phyloP scores from a whole-genome alignment of 2,797 vertebrate genomes.

The Champsocephalus gunnari region DNA sequence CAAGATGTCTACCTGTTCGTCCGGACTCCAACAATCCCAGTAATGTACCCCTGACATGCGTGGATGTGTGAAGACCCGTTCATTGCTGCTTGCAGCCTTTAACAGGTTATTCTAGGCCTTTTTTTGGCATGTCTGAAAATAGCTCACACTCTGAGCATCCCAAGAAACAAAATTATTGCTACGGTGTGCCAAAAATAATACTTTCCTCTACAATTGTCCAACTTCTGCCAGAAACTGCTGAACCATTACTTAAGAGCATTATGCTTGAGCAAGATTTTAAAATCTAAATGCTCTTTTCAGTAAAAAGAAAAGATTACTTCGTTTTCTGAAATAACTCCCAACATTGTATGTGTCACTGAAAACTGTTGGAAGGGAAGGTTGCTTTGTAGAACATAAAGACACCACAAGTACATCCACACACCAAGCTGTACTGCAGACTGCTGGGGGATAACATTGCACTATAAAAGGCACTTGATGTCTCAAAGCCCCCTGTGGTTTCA shows the following conservation, averaged over 20 bases:
- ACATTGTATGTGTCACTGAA: constrained; percentile 46
- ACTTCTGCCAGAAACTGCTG: constrained; percentile 62
- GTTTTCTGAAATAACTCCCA: constrained; percentile 27
- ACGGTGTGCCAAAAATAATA: constrained; percentile 25
- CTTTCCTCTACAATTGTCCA: constrained; percentile 40
- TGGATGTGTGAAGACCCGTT: too few relatives aligned
- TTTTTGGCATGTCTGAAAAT: constrained; percentile 15
- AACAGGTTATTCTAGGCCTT: constrained; percentile 8
- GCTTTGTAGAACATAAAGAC: constrained; percentile 48
- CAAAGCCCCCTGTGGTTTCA: constrained; percentile 36
- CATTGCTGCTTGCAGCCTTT: background rate
- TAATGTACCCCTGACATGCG: too few relatives aligned
- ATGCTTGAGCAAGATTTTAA: constrained; percentile 35
- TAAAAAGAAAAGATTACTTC: constrained; percentile 42
- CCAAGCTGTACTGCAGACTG: constrained; percentile 9
- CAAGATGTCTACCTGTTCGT: too few relatives aligned
- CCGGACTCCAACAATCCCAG: too few relatives aligned
- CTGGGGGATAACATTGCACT: constrained; percentile 43
- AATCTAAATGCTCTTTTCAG: constrained; percentile 43
- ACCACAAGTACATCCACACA: constrained; percentile 21
- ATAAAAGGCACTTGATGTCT: constrained; percentile 42
- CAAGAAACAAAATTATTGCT: background rate
- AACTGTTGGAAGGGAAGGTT: constrained; percentile 23
- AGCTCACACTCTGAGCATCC: constrained; percentile 18
- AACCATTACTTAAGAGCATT: constrained; percentile 48